phyloP scores from a whole-genome alignment of 1,140 invertebrate genomes.

The Thaumetopoea pityocampa region DNA sequence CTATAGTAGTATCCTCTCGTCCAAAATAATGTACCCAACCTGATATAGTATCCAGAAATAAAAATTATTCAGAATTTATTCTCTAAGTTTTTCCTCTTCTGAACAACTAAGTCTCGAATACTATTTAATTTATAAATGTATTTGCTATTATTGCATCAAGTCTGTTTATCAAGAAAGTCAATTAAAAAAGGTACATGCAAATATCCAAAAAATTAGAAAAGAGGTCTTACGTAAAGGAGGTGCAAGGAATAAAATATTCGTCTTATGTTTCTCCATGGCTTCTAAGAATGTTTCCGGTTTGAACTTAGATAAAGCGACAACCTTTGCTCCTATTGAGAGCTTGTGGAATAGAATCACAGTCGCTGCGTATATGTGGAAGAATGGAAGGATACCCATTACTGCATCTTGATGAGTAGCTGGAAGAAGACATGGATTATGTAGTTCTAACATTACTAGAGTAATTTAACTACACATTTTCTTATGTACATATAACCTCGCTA shows the following conservation, averaged over 20 bases:
- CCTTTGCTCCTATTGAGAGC: conserved; percentile 78
- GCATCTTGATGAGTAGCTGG: conserved; percentile 77
- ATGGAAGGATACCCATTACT: conserved; percentile 82
- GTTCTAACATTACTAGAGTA: neutral
- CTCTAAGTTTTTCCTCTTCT: no score
- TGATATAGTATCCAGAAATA: no score
- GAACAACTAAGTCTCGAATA: no score
- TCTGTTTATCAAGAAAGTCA: no score
- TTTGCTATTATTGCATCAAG: no score
- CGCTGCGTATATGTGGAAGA: conserved; percentile 92
- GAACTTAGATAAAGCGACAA: conserved; percentile 86
- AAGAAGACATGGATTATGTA: conserved; percentile 27
- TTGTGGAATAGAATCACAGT: conserved; percentile 76
- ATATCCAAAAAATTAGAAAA: no score
- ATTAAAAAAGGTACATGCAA: no score
- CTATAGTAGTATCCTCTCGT: no score
- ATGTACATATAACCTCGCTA: no score
- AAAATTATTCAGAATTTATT: no score
- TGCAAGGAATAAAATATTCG: conserved; percentile 76
- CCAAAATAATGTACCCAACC: no score
- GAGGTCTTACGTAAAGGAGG: conserved; percentile 80
- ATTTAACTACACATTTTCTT: neutral
- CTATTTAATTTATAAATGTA: no score
- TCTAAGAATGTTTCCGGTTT: conserved; percentile 78
- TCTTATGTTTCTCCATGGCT: conserved; percentile 77